A percentile compares a stretch with the other conserved stretches of the same genome.
phyloP scores from a whole-genome alignment of 1,140 invertebrate genomes.

The Acromyrmex charruanus region DNA sequence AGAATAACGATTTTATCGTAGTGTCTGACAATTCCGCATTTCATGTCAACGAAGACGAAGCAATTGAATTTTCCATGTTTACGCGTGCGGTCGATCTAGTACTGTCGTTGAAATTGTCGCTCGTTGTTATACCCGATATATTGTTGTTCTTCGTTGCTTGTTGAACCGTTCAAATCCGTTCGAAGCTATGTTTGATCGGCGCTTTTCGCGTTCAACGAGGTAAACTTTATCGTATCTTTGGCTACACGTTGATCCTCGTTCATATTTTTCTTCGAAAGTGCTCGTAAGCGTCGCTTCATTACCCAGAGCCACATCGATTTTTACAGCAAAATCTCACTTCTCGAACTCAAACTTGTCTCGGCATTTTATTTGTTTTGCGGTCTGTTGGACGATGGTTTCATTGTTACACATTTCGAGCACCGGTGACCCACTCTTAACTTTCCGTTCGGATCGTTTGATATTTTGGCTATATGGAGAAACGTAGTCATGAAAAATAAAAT shows the following conservation, averaged over 20 bases:
- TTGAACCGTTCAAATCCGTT: neutral
- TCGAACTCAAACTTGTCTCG: neutral
- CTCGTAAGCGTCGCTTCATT: conserved; percentile 10
- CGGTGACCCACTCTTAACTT: no score
- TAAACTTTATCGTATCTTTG: conserved; percentile 14
- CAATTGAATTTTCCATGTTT: conserved; percentile 36
- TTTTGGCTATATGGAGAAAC: no score
- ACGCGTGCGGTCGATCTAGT: neutral
- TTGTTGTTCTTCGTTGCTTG: neutral
- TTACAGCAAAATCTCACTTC: neutral
- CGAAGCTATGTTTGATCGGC: conserved; percentile 27
- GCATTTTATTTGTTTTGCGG: neutral
- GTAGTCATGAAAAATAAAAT: no score
- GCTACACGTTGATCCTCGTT: neutral
- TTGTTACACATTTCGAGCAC: neutral
- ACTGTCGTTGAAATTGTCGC: neutral
- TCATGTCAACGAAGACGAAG: neutral
- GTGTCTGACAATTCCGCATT: neutral
- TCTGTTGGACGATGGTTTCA: conserved; percentile 19
- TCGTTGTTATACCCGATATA: neutral
- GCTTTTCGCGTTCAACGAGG: conserved; percentile 5
- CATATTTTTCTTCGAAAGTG: neutral
- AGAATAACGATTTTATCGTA: conserved; percentile 20
- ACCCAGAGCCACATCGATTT: neutral
- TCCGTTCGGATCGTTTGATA: no score